Base-by-base conservation (phyloP, 2,797 vertebrate species). In the Peromyscus eremicus region DNA sequence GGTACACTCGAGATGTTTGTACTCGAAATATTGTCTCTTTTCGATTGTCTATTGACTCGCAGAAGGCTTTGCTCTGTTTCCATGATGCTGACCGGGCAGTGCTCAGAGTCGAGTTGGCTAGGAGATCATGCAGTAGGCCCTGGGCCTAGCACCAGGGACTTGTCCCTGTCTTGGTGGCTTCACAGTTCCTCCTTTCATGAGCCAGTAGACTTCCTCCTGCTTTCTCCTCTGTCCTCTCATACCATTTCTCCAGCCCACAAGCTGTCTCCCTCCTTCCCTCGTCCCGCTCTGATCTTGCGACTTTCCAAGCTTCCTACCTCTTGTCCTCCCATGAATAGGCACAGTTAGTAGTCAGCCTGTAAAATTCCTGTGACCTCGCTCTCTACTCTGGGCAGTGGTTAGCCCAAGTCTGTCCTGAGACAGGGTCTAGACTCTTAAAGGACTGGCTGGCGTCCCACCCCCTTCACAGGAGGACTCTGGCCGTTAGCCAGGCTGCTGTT, bases 361-460 rank as follows among this genome's bases (percentile, higher is more conserved):
- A 13, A 82, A 82, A 68, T 43, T 73, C 70, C 60, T 77, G 27
- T 95, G 77, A 76, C 73, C 57, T 92, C n/a, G 76, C 76, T 93
- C 71, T 86, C 40, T 52, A 25, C 88, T 0, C 40, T 62, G 46
- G 93, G 55, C 21, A 85, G 85, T 52, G 34, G 85, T 82, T 91
- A 60, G 60, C 25, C 19, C 6, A 43, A 70, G 71, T 79, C 55
- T 73, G 27, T 85, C 77, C 96, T 0, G 1, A 95, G 88, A 84
- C 86, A 52, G n/a, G 55, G 68, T 92, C 85, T 96, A 32, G 55
- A n/a, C 19, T 97, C 93, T 52, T 70, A 52, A 14, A 25, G 81
- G 86, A 49, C 49, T 92, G 92, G 88, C 64, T 96, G 68, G 12
- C 88, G 89, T 82, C 83, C 89, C 43, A 21, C 87, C 85, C 79